Evolutionary conservation across 2,888 invertebrate genomes (phyloP).

Genomic region (Xestobium rufovillosum): DNA sequence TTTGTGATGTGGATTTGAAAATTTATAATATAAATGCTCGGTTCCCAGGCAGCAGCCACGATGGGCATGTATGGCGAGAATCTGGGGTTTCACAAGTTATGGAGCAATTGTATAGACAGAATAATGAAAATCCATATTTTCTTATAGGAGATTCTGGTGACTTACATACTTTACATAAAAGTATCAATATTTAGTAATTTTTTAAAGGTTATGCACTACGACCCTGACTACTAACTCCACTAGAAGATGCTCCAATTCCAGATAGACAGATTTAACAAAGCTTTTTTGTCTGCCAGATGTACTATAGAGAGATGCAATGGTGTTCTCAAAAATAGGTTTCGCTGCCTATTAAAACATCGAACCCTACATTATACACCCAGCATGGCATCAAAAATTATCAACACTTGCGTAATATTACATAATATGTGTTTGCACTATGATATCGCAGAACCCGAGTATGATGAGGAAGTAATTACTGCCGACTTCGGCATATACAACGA

Average conservation of each 20-base stretch:
- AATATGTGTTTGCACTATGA: constrained; percentile 22
- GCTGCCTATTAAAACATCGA: constrained; percentile 22
- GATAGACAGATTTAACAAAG: constrained; percentile 9
- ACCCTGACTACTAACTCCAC: constrained; percentile 16
- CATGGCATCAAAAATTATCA: constrained; percentile 18
- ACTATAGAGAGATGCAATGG: constrained; percentile 21
- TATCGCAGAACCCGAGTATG: constrained; percentile 5
- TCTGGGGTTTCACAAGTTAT: constrained; percentile 6
- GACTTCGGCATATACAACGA: constrained; percentile 8
- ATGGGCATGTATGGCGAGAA: constrained; percentile 13
- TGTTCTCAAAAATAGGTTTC: constrained; percentile 22
- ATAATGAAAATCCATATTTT: too few relatives aligned
- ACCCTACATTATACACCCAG: constrained; percentile 21
- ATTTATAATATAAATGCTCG: constrained; percentile 11
- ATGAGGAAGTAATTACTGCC: constrained; percentile 5
- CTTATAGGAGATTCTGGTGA: too few relatives aligned
- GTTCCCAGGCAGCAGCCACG: constrained; percentile 14
- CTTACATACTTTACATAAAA: too few relatives aligned
- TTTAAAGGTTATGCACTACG: constrained; percentile 14
- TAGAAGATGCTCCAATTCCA: constrained; percentile 8
- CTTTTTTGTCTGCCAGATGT: constrained; percentile 8
- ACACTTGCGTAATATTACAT: constrained; percentile 23
- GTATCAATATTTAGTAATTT: too few relatives aligned
- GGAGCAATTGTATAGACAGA: too few relatives aligned
- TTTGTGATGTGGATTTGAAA: constrained; percentile 14